Conservation (phyloP, 2,888 invertebrate genomes). For the Drosophila anomalipes region DNA sequence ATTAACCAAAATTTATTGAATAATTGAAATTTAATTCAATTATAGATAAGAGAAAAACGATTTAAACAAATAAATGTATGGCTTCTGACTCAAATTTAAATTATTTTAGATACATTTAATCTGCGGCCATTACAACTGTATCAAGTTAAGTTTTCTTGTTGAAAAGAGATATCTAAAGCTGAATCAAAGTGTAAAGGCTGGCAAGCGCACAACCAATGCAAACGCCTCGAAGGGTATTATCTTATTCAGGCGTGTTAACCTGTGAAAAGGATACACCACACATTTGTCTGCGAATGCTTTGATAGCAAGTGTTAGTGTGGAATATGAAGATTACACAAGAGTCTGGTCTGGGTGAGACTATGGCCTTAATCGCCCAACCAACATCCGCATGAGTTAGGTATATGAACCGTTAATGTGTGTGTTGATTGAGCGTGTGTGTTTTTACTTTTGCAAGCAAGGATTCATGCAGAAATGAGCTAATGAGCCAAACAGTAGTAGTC, state of each 20-base stretch:
- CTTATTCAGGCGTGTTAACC: slow-evolving; percentile 36
- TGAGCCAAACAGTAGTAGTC: not conserved
- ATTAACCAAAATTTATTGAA: no score
- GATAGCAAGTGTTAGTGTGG: slow-evolving; percentile 54
- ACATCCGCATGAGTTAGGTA: not conserved
- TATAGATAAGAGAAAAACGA: no score
- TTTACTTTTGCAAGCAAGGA: not conserved
- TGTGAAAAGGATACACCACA: slow-evolving; percentile 56
- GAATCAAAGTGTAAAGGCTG: slow-evolving; percentile 33
- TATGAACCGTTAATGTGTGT: slow-evolving; percentile 3
- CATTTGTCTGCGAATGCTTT: slow-evolving; percentile 53
- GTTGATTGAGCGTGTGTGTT: slow-evolving; percentile 6
- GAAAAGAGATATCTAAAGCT: slow-evolving; percentile 1
- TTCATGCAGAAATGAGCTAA: not conserved
- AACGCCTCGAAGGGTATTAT: slow-evolving; percentile 42
- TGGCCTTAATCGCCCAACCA: not conserved
- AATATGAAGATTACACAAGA: slow-evolving; percentile 21
- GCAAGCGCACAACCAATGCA: slow-evolving; percentile 31
- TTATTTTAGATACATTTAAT: not conserved
- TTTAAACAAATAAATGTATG: not conserved
- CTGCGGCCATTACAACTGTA: not conserved
- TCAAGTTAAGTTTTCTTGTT: not conserved
- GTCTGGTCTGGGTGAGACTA: not conserved
- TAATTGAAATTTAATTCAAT: not conserved
- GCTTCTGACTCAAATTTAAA: not conserved